Percentiles rank a stretch among this genome's conserved stretches.
Evolutionary conservation across 2,888 invertebrate species (phyloP).

Genomic region (Agapetus fuscipes): DNA sequence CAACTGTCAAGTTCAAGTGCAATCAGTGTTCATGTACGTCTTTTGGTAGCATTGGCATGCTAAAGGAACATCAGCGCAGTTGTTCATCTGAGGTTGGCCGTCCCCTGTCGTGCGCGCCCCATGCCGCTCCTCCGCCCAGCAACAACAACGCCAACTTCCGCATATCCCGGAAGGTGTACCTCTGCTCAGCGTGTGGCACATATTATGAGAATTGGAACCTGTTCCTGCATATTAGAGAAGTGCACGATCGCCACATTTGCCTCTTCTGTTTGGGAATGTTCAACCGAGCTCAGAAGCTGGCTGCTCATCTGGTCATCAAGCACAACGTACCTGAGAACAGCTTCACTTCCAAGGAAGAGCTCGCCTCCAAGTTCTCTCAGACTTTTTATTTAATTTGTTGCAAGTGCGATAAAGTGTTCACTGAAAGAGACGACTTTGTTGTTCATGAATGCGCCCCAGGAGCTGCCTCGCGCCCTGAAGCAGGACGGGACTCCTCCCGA

Average conservation of each 20-base stretch:
- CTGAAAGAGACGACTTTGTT: constrained; percentile 65
- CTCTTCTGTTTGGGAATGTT: constrained; percentile 78
- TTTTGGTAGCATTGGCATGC: constrained; percentile 53
- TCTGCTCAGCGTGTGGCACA: constrained; percentile 73
- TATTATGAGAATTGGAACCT: constrained; percentile 83
- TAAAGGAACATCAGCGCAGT: constrained; percentile 59
- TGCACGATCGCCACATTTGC: constrained; percentile 73
- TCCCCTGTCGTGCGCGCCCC: constrained; percentile 36
- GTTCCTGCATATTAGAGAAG: constrained; percentile 74
- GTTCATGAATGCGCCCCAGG: constrained; percentile 53
- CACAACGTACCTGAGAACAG: constrained; percentile 66
- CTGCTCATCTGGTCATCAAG: constrained; percentile 66
- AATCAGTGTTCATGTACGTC: constrained; percentile 61
- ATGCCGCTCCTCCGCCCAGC: constrained; percentile 32
- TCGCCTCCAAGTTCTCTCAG: constrained; percentile 54
- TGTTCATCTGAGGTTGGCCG: constrained; percentile 35
- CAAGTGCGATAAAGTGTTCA: constrained; percentile 68
- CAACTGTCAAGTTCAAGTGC: constrained; percentile 63
- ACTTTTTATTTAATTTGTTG: constrained; percentile 72
- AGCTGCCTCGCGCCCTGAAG: constrained; percentile 35
- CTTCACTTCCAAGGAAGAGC: constrained; percentile 58
- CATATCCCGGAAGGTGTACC: constrained; percentile 66
- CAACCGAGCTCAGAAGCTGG: constrained; percentile 67
- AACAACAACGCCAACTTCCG: constrained; percentile 42
- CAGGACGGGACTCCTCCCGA: too few species aligned